A percentile compares a stretch with the other conserved stretches of the same genome.
These are phyloP conservation scores for Psephotus haematonotus DNA, from an alignment of 2,113 vertebrate species.

Conservation along the genomic window DNA sequence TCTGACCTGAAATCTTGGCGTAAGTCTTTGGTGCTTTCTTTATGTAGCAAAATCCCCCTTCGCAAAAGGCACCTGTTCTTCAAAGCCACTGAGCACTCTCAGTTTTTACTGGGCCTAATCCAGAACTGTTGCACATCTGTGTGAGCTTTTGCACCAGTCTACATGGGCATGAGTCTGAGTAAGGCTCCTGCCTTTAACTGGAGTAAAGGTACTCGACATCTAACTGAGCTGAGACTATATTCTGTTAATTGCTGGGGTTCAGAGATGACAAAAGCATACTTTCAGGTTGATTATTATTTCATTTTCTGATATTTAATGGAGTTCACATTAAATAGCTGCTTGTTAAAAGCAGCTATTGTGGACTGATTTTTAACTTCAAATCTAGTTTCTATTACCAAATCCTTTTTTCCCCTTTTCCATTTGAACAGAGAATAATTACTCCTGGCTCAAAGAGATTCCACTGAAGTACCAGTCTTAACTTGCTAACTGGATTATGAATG, in stretches of 20 bases:
- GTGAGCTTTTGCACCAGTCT: not conserved
- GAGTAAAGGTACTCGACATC: not conserved
- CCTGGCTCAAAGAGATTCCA: constrained; percentile 48
- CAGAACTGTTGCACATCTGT: not conserved
- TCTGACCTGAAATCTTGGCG: not conserved
- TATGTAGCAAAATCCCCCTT: not conserved
- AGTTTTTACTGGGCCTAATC: not conserved
- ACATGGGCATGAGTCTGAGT: not conserved
- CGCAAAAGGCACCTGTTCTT: not conserved
- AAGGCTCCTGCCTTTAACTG: not conserved
- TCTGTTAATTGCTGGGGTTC: not conserved
- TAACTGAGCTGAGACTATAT: not conserved
- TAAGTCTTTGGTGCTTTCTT: not conserved
- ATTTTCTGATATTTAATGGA: not conserved
- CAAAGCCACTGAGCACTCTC: not conserved
- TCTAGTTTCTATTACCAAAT: not conserved
- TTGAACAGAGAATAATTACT: constrained; percentile 64
- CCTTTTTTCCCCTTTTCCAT: constrained; percentile 5
- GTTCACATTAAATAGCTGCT: not conserved
- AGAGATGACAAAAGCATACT: not conserved
- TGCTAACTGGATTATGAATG: constrained; percentile 67
- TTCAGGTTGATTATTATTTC: not conserved
- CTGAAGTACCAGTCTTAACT: constrained; percentile 64
- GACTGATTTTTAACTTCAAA: not conserved
- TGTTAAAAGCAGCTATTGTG: not conserved